Evolutionary conservation across 2,888 invertebrate genomes (phyloP), one percentile per base, ranked within the genome.

Genomic region (Cinara cedri): DNA sequence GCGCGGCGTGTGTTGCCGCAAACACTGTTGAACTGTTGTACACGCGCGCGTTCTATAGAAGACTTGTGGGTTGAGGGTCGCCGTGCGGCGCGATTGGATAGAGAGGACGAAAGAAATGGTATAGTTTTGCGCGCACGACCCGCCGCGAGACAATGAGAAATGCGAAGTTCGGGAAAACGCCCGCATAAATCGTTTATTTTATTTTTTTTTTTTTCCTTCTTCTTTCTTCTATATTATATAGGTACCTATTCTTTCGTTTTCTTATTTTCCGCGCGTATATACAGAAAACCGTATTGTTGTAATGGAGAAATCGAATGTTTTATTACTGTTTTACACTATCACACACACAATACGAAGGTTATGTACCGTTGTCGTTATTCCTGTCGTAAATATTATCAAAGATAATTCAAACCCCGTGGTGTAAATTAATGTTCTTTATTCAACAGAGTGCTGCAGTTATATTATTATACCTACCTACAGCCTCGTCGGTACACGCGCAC

Each of bases 111-210:
- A 57, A 76, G 46, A 70, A 70, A 68, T 78, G 68, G 68, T 70
- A n/a, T n/a, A 78, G 78, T 68, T 78, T 57, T 68, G 68, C 42
- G 68, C 78, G 57, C 78, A 78, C 49, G 68, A 57, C 60, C 78
- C n/a, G 46, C 57, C 14, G 76, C 68, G 76, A 57, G 78, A 78
- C 78, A 60, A 49, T 78, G 78, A 78, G 54, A 78, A 78, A 78
- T 78, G 78, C 42, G 66, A 68, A 78, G 68, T 78, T 68, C 68
- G 78, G 49, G 34, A 78, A 70, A 78, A 78, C 78, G 57, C 78
- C 78, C 78, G 78, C 68, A 78, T 78, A 78, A 78, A 78, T 78
- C 78, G 68, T 78, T 78, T 78, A 51, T 74, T 66, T 19, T 66
- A 6, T 16, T 46, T 66, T 19, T 44, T 46, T 21, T 19, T 66